Evolutionary conservation across 2,888 invertebrate species (phyloP), one percentile per base, ranked within the genome.

Genomic region (Clunio marinus): DNA sequence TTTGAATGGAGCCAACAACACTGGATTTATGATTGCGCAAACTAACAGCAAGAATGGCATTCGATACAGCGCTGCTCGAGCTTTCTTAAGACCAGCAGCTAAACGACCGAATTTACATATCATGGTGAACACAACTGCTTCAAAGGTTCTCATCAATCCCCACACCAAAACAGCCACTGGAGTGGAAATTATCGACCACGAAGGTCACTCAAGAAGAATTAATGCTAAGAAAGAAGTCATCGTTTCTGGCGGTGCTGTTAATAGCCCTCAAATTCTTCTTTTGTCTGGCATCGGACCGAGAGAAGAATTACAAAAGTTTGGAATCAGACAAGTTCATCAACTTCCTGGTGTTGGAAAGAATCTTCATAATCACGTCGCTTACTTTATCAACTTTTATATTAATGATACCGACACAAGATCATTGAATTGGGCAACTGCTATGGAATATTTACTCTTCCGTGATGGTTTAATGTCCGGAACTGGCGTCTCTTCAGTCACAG

Each of bases 391-490:
- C 77, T 94, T 91, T 80, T 83, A 85, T 70, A 87, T 93, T 65
- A 90, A 90, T 71, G 91, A 93, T 75, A 88, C 91, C 69, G 89
- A 93, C 74, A 91, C 91, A 0, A 83, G 90, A 0, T 88, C 92
- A 0, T 82, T 93, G n/a, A 93, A 93, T 78, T 93, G 92, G 92
- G 92, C 92, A 17, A 92, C 92, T 0, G 92, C 92, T 1, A 93
- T 93, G 91, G 93, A 93, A 76, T 93, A 93, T 74, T 78, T 93
- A 27, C 83, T 93, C 10, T 92, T 93, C 79, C 84, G 93, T 69
- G 93, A 93, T 76, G 93, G 92, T 1, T 82, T 93, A 0, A 92
- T 93, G 91, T 91, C 92, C 13, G 93, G 93, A 20, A 93, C 92
- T 46, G 93, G 93, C 81, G 73, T 77, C 74, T 72, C 69, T 1